Conservation (phyloP, 2,888 invertebrate genomes). For the Rhingia rostrata region DNA sequence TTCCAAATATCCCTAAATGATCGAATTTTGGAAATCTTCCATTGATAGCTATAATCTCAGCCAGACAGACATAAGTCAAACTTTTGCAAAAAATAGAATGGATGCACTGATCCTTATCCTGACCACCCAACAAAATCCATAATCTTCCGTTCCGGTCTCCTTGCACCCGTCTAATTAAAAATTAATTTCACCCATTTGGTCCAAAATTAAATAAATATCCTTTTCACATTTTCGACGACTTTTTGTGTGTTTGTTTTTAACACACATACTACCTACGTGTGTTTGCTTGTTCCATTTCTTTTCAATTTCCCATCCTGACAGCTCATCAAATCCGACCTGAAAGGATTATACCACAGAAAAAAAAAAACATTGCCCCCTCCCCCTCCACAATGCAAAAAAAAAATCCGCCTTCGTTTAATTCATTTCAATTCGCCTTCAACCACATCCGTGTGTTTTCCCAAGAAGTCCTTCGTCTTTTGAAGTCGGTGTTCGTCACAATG, state of each 20-base stretch:
- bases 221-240: too few relatives aligned
- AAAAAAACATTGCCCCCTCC: conserved; percentile 20
- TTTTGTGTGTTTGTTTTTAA: neutral
- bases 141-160: too few relatives aligned
- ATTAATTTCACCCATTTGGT: too few relatives aligned
- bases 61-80: too few relatives aligned
- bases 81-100: too few relatives aligned
- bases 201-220: neutral
- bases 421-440: conserved; percentile 57
- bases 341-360: conserved; percentile 55
- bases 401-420: conserved; percentile 50
- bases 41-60: too few relatives aligned
- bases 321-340: conserved; percentile 66
- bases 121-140: too few relatives aligned
- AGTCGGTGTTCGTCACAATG: conserved; percentile 52
- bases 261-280: neutral
- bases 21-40: too few relatives aligned
- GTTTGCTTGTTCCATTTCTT: conserved; percentile 48
- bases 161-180: too few relatives aligned
- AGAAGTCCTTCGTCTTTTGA: conserved; percentile 57
- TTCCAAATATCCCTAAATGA: too few relatives aligned
- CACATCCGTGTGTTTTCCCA: conserved; percentile 55
- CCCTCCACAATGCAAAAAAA: conserved; percentile 8
- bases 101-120: too few relatives aligned
- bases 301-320: conserved; percentile 64